These are phyloP conservation scores for Decapterus maruadsi DNA, from an alignment of 2,797 vertebrate species.

Conservation along the genomic window DNA sequence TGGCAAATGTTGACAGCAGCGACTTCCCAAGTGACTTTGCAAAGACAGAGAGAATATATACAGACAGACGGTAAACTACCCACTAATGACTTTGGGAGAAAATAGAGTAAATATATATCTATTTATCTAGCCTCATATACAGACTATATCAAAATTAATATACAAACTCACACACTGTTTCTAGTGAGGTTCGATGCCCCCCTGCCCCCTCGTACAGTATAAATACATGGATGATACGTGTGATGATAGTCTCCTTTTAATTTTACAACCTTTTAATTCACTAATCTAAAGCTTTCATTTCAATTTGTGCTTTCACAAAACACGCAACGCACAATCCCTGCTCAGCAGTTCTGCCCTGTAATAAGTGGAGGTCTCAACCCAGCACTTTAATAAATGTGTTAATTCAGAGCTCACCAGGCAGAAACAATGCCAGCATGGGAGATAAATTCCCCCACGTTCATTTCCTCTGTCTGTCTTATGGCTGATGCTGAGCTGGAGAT, in stretches of 20 bases:
- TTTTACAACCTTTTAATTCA: constrained; percentile 73
- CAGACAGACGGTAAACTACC: background rate
- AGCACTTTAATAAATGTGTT: constrained; percentile 87
- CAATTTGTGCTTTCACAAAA: constrained; percentile 65
- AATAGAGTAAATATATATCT: background rate
- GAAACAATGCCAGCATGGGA: constrained; percentile 80
- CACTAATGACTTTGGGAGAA: background rate
- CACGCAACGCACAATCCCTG: constrained; percentile 59
- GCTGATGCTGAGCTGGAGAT: constrained; percentile 72
- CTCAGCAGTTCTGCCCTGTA: constrained; percentile 73
- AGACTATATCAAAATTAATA: background rate
- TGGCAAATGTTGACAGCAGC: constrained; percentile 54
- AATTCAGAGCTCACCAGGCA: constrained; percentile 80
- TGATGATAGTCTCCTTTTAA: constrained; percentile 60
- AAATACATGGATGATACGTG: constrained; percentile 45
- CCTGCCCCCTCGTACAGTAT: constrained; percentile 10
- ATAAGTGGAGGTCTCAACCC: constrained; percentile 81
- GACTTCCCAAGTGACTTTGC: constrained; percentile 37
- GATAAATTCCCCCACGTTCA: constrained; percentile 81
- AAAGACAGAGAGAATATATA: constrained; percentile 14
- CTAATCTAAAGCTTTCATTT: constrained; percentile 80
- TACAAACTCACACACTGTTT: background rate
- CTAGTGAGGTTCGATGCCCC: background rate
- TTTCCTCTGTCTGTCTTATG: constrained; percentile 80
- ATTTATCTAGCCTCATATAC: background rate